Conservation (phyloP, 1,140 invertebrate species). For the Andricus grossulariae region DNA sequence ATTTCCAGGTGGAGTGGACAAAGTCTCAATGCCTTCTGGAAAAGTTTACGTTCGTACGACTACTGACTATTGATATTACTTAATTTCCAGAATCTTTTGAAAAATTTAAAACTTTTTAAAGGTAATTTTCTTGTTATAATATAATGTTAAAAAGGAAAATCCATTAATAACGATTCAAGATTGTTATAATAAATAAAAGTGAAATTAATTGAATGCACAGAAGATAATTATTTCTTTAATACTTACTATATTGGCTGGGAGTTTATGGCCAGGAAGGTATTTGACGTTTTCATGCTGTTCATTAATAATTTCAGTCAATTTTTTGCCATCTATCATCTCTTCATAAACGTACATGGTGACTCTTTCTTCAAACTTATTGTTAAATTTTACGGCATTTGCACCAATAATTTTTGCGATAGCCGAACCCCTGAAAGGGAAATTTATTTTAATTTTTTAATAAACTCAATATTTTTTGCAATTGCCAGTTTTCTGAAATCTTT, state of each 20-base stretch:
- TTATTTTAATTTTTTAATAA: background rate
- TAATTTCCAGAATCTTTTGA: no score
- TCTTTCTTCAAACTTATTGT: conserved; percentile 79
- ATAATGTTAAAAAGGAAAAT: no score
- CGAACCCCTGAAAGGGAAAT: conserved; percentile 80
- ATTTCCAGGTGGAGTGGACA: conserved; percentile 85
- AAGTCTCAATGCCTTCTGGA: conserved; percentile 85
- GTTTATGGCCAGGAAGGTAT: conserved; percentile 84
- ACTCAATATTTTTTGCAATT: no score
- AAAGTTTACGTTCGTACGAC: conserved; percentile 88
- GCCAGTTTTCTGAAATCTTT: no score
- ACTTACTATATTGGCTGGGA: conserved; percentile 80
- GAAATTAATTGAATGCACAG: no score
- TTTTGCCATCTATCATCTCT: conserved; percentile 83
- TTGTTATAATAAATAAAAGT: no score
- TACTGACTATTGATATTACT: conserved; percentile 77
- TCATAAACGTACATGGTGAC: conserved; percentile 89
- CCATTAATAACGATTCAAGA: no score
- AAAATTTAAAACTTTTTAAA: no score
- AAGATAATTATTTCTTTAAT: conserved; percentile 11
- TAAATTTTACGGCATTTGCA: conserved; percentile 79
- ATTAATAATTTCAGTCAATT: conserved; percentile 89
- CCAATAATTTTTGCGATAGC: conserved; percentile 88
- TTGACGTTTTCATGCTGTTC: conserved; percentile 87
- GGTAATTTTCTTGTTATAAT: no score